These are phyloP conservation scores for Monomorium pharaonis DNA, from an alignment of 1,140 invertebrate species.

Conservation along the genomic window DNA sequence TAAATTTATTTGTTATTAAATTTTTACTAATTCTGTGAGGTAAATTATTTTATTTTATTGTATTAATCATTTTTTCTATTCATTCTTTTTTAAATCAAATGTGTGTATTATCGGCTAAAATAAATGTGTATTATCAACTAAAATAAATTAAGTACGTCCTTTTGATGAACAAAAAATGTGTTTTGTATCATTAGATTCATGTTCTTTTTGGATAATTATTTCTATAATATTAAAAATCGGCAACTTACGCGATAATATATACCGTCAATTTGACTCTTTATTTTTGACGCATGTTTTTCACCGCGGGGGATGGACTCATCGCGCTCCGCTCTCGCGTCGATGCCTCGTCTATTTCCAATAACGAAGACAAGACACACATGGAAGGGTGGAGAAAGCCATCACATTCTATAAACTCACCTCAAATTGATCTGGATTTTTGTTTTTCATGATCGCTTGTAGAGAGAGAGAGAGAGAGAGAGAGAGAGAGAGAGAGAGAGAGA, in stretches of 20 bases:
- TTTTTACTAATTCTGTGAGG: not conserved
- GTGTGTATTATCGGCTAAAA: not conserved
- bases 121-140: no score
- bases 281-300: not conserved
- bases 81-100: not conserved
- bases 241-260: not conserved
- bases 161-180: not conserved
- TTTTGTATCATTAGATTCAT: not conserved
- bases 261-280: not conserved
- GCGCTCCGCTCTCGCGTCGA: conserved; percentile 43
- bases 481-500: not conserved
- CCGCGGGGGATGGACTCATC: conserved; percentile 25
- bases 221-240: not conserved
- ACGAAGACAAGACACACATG: not conserved
- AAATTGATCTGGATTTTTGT: not conserved
- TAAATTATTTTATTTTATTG: not conserved
- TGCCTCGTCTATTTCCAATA: conserved; percentile 3
- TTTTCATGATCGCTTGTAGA: not conserved
- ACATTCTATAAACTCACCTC: not conserved
- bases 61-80: not conserved
- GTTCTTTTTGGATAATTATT: not conserved
- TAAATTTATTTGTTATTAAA: not conserved
- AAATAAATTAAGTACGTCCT: not conserved
- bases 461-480: not conserved
- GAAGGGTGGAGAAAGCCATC: not conserved